Evolutionary conservation across 2,797 vertebrate genomes (phyloP).

Genomic region (Austrolebias charrua): DNA sequence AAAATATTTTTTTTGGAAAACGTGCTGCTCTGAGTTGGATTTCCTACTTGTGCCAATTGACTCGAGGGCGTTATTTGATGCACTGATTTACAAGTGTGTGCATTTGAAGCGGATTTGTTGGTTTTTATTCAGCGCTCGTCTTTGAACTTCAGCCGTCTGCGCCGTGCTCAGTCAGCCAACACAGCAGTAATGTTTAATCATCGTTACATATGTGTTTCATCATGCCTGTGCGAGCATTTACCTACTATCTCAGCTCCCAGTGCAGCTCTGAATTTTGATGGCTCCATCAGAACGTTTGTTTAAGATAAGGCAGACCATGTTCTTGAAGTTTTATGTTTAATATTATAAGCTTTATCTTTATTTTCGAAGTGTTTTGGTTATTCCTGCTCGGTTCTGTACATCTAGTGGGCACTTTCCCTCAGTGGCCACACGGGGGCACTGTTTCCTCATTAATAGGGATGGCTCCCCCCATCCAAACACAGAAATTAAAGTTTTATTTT

Average conservation of each 20-base stretch:
- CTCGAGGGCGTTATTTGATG: constrained; percentile 20
- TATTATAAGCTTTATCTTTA: constrained; percentile 36
- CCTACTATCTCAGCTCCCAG: constrained; percentile 52
- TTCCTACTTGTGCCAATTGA: constrained; percentile 11
- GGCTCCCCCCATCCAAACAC: constrained; percentile 29
- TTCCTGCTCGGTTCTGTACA: background rate
- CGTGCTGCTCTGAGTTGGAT: background rate
- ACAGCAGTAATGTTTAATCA: constrained; percentile 51
- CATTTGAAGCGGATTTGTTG: constrained; percentile 31
- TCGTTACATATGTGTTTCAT: constrained; percentile 74
- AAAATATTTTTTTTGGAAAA: constrained; percentile 71
- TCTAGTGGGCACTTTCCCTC: constrained; percentile 16
- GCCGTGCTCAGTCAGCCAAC: constrained; percentile 43
- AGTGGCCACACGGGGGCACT: constrained; percentile 69
- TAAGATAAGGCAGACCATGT: constrained; percentile 60
- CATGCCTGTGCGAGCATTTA: constrained; percentile 59
- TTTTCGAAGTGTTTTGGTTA: background rate
- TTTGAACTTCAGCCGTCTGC: constrained; percentile 59
- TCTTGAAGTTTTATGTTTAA: constrained; percentile 60
- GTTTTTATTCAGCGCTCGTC: constrained; percentile 31
- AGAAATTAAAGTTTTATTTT: constrained; percentile 60
- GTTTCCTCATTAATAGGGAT: constrained; percentile 67
- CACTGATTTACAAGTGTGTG: constrained; percentile 24
- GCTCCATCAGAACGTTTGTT: constrained; percentile 43
- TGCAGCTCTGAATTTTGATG: constrained; percentile 50